phyloP scores from a whole-genome alignment of 1,140 invertebrate genomes.

The Spodoptera litura region DNA sequence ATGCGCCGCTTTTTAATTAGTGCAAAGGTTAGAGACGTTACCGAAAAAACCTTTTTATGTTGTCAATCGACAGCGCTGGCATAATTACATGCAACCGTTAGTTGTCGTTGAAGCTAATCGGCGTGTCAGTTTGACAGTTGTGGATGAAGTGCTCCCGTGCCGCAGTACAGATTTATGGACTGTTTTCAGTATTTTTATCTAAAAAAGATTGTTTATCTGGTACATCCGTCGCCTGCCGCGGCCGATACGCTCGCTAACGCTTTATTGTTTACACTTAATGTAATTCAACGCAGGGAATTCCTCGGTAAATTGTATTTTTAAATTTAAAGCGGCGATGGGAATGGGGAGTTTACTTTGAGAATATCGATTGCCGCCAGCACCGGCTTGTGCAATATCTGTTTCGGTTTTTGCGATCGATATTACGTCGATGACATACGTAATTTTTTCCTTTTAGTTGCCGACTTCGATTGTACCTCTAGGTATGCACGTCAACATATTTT shows the following conservation, averaged over 20 bases:
- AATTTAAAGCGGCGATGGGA: constrained; percentile 75
- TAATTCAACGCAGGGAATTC: constrained; percentile 85
- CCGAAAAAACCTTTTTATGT: constrained; percentile 63
- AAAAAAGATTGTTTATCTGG: constrained; percentile 84
- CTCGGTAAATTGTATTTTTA: constrained; percentile 83
- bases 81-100: constrained; percentile 39
- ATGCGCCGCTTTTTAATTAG: constrained; percentile 80
- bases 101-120: constrained; percentile 41
- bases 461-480: constrained; percentile 22
- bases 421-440: constrained; percentile 78
- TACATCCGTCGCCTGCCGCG: constrained; percentile 80
- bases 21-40: constrained; percentile 74
- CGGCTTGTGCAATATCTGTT: constrained; percentile 75
- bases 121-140: constrained; percentile 65
- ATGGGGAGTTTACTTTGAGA: constrained; percentile 70
- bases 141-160: constrained; percentile 68
- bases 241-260: constrained; percentile 80
- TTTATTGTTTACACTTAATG: constrained; percentile 85
- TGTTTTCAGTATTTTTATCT: constrained; percentile 81
- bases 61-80: constrained; percentile 43
- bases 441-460: constrained; percentile 65
- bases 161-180: constrained; percentile 71
- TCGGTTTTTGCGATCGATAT: constrained; percentile 78
- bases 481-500: too few relatives aligned
- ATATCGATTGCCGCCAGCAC: constrained; percentile 69